A percentile compares a stretch with the other conserved stretches of the same genome.
Conservation (phyloP, 2,888 invertebrate genomes). For the Cerceris rybyensis region DNA sequence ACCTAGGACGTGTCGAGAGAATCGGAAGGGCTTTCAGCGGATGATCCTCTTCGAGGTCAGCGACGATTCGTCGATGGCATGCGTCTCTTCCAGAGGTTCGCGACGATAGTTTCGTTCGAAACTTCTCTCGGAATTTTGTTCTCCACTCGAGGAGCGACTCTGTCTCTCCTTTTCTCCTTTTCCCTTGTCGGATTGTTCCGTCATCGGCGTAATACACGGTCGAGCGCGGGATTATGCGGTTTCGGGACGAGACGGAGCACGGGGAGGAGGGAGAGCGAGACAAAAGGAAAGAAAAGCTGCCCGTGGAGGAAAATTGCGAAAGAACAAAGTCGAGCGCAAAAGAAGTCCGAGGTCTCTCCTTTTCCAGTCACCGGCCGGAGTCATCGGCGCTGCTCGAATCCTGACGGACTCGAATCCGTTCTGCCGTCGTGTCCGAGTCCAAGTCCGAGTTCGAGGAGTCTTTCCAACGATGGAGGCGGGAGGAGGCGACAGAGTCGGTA, state of each 20-base stretch:
- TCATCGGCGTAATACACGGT: slow-evolving; percentile 3
- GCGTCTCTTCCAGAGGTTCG: too few relatives aligned
- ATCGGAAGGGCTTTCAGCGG: too few relatives aligned
- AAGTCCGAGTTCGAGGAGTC: not conserved
- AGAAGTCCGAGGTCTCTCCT: not conserved
- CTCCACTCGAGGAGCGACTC: too few relatives aligned
- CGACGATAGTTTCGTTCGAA: too few relatives aligned
- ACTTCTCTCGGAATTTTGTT: too few relatives aligned
- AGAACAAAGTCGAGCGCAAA: not conserved
- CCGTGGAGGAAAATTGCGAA: not conserved
- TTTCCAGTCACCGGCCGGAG: not conserved
- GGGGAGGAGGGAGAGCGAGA: too few relatives aligned
- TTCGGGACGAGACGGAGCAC: not conserved
- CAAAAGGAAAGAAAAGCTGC: not conserved
- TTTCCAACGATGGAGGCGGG: too few relatives aligned
- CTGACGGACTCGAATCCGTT: not conserved
- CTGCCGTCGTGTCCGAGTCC: not conserved
- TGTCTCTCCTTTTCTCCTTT: not conserved
- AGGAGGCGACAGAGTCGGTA: too few relatives aligned
- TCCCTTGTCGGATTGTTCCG: not conserved
- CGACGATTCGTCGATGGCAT: too few relatives aligned
- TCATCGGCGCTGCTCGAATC: not conserved
- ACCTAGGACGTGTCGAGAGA: too few relatives aligned
- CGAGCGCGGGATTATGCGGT: not conserved
- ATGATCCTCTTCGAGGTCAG: too few relatives aligned